Evolutionary conservation across 2,797 vertebrate species (phyloP).

Genomic region (Erpetoichthys calabaricus): DNA sequence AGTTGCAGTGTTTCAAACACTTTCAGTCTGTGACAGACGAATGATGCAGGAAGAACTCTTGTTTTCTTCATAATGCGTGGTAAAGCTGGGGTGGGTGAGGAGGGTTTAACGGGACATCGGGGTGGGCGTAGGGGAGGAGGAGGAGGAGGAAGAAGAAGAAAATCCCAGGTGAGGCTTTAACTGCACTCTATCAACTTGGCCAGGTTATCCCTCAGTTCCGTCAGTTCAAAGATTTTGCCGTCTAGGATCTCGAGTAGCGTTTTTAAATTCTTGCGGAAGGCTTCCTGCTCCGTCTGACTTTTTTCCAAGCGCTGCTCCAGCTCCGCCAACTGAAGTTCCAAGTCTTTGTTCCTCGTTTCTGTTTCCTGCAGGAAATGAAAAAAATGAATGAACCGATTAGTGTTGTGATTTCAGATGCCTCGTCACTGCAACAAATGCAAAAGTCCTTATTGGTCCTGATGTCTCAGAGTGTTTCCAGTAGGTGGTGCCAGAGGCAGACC

Average conservation of each 20-base stretch:
- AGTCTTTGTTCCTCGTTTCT: conserved; percentile 80
- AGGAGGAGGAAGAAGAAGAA: too few relatives aligned
- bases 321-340: conserved; percentile 82
- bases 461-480: too few relatives aligned
- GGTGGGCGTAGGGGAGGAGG: too few relatives aligned
- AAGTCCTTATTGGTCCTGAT: too few relatives aligned
- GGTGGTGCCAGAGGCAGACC: too few relatives aligned
- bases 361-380: conserved; percentile 59
- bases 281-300: conserved; percentile 91
- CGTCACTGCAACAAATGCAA: too few relatives aligned
- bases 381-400: background rate
- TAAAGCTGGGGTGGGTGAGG: too few relatives aligned
- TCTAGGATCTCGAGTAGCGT: conserved; percentile 95
- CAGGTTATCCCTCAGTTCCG: conserved; percentile 91
- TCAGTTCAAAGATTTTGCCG: conserved; percentile 97
- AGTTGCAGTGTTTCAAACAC: too few relatives aligned
- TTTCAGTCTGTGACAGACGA: too few relatives aligned
- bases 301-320: conserved; percentile 89
- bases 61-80: too few relatives aligned
- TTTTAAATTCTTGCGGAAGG: conserved; percentile 93
- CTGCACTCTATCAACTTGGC: conserved; percentile 91
- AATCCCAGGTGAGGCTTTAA: conserved; percentile 50
- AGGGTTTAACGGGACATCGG: too few relatives aligned
- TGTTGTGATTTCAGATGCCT: background rate
- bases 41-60: too few relatives aligned